A percentile compares a stretch with the other conserved stretches of the same genome.
Conservation (phyloP, 2,797 vertebrate genomes). For the Amphiprion clarkii region DNA sequence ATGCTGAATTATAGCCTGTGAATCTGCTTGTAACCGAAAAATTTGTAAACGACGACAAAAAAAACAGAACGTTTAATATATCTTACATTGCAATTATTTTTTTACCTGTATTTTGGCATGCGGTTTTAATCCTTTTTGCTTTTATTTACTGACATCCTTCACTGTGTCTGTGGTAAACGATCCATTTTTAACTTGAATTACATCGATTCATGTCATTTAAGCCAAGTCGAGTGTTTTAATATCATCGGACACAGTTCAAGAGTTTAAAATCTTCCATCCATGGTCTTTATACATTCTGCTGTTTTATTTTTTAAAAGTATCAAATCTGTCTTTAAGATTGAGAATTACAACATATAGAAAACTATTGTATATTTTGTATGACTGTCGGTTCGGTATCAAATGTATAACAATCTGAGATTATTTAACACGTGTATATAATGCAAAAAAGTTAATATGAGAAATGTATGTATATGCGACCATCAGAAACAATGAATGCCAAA, state of each 20-base stretch:
- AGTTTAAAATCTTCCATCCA: slow-evolving; percentile 69
- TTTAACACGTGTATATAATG: slow-evolving; percentile 75
- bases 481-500: slow-evolving; percentile 84
- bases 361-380: slow-evolving; percentile 83
- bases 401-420: slow-evolving; percentile 71
- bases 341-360: slow-evolving; percentile 67
- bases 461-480: slow-evolving; percentile 76
- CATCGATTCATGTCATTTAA: slow-evolving; percentile 83
- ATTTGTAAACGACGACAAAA: slow-evolving; percentile 82
- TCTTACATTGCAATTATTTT: slow-evolving; percentile 90
- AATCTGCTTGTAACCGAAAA: slow-evolving; percentile 81
- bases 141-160: slow-evolving; percentile 80
- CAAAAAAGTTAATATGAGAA: slow-evolving; percentile 58
- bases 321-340: slow-evolving; percentile 60
- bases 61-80: slow-evolving; percentile 84
- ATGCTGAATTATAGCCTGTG: slow-evolving; percentile 76
- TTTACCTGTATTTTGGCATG: slow-evolving; percentile 91
- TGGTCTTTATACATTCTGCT: slow-evolving; percentile 67
- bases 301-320: slow-evolving; percentile 76
- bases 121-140: slow-evolving; percentile 83
- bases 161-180: slow-evolving; percentile 87
- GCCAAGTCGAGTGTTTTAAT: slow-evolving; percentile 82
- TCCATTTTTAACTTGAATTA: slow-evolving; percentile 85
- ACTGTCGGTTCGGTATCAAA: slow-evolving; percentile 71
- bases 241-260: slow-evolving; percentile 90